These are phyloP conservation scores for Entomyzon cyanotis DNA, from an alignment of 2,113 vertebrate genomes.

Conservation along the genomic window DNA sequence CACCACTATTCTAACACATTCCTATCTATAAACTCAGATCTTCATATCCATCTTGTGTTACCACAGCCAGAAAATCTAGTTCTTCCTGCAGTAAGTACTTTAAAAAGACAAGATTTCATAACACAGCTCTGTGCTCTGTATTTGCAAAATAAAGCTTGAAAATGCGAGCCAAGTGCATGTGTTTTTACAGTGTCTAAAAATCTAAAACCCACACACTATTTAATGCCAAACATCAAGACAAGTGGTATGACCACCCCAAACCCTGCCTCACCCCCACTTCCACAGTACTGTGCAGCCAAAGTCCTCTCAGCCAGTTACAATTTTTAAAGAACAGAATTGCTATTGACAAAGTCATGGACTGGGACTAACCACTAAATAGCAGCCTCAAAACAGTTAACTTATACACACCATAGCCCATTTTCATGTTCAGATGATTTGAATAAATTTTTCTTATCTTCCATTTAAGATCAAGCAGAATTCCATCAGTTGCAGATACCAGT, in stretches of 20 bases:
- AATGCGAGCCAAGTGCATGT: neutral
- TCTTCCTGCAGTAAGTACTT: neutral
- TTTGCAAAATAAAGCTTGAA: neutral
- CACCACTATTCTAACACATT: slow-evolving; percentile 47
- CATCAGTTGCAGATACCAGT: neutral
- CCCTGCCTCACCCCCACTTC: neutral
- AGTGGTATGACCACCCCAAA: neutral
- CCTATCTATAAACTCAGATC: slow-evolving; percentile 56
- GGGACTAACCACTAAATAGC: neutral
- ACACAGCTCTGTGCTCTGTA: neutral
- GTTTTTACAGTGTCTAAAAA: neutral
- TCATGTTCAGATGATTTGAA: neutral
- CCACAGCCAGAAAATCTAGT: slow-evolving; percentile 17
- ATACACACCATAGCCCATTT: neutral
- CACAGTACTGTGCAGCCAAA: neutral
- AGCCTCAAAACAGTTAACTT: neutral
- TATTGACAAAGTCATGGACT: neutral
- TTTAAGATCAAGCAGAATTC: neutral
- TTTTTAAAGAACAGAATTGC: neutral
- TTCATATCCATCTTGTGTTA: slow-evolving; percentile 48
- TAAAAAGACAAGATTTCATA: neutral
- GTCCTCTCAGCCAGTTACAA: neutral
- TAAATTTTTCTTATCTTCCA: neutral
- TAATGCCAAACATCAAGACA: neutral
- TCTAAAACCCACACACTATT: neutral